Evolutionary conservation across 2,113 vertebrate species (phyloP).

Genomic region (Lophochroa leadbeateri): DNA sequence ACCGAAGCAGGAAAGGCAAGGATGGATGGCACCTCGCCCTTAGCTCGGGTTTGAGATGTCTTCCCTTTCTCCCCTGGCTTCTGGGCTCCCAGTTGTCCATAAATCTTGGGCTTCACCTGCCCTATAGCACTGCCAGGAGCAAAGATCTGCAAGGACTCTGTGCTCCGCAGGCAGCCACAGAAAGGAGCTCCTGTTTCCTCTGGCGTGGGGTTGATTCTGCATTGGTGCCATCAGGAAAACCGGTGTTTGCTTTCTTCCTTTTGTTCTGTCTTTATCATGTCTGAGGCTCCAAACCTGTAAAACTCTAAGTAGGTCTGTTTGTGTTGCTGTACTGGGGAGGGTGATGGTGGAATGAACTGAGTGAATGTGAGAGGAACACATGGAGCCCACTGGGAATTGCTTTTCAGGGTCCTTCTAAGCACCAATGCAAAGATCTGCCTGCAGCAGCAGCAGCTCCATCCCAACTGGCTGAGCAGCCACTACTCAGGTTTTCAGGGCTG

Average conservation of each 20-base stretch:
- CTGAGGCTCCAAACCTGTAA: not conserved
- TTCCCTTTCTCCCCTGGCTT: not conserved
- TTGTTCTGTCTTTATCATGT: not conserved
- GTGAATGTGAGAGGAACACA: not conserved
- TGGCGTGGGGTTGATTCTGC: not conserved
- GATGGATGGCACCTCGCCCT: not conserved
- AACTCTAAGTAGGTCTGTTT: not conserved
- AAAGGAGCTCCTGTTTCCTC: not conserved
- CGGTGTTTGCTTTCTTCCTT: not conserved
- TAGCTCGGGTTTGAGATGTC: not conserved
- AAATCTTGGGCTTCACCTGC: not conserved
- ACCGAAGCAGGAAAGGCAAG: not conserved
- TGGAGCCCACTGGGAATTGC: not conserved
- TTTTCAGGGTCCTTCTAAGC: not conserved
- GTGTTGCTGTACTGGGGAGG: not conserved
- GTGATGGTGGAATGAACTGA: not conserved
- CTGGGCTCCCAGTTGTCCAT: not conserved
- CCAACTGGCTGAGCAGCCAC: not conserved
- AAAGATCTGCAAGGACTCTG: not conserved
- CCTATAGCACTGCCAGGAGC: not conserved
- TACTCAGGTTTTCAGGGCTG: not conserved
- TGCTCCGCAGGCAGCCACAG: not conserved
- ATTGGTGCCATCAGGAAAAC: not conserved
- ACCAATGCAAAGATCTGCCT: not conserved
- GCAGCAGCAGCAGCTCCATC: not conserved